These are phyloP conservation scores for Aphelinus atriplicis DNA, from an alignment of 1,140 invertebrate species.

Conservation along the genomic window DNA sequence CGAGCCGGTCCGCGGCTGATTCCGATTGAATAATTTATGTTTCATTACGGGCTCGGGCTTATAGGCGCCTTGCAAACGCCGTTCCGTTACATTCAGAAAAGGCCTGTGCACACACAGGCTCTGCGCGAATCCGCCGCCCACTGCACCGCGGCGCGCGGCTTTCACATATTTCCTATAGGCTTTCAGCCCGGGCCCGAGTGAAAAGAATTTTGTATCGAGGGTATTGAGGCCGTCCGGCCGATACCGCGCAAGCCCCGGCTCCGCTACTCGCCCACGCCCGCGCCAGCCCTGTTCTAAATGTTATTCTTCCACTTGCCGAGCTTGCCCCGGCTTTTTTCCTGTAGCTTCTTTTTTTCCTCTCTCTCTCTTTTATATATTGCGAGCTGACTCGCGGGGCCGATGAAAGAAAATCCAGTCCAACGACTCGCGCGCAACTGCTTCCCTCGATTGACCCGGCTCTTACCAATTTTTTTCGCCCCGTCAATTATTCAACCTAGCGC, in stretches of 20 bases:
- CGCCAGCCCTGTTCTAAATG: slow-evolving; percentile 39
- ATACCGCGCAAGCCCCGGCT: slow-evolving; percentile 10
- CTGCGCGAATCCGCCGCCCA: slow-evolving; percentile 48
- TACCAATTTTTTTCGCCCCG: slow-evolving; percentile 45
- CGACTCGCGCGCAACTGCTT: slow-evolving; percentile 11
- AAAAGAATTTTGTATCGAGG: slow-evolving; percentile 68
- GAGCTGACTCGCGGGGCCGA: neutral
- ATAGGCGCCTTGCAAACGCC: slow-evolving; percentile 63
- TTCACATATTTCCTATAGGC: slow-evolving; percentile 66
- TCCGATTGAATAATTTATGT: slow-evolving; percentile 68
- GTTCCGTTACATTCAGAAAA: slow-evolving; percentile 60
- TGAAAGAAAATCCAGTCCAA: slow-evolving; percentile 33
- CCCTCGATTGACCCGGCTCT: slow-evolving; percentile 23
- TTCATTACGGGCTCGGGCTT: slow-evolving; percentile 63
- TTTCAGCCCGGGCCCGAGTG: slow-evolving; percentile 52
- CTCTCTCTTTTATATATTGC: neutral
- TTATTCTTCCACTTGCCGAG: slow-evolving; percentile 42
- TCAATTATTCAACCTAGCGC: slow-evolving; percentile 10
- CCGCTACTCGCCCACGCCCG: neutral
- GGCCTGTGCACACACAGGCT: slow-evolving; percentile 58
- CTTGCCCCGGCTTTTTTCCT: neutral
- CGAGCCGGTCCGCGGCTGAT: slow-evolving; percentile 53
- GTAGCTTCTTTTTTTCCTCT: neutral
- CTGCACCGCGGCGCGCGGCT: slow-evolving; percentile 47
- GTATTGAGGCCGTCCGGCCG: slow-evolving; percentile 59